phyloP scores from a whole-genome alignment of 2,113 vertebrate species.

The Corythaixoides concolor region DNA sequence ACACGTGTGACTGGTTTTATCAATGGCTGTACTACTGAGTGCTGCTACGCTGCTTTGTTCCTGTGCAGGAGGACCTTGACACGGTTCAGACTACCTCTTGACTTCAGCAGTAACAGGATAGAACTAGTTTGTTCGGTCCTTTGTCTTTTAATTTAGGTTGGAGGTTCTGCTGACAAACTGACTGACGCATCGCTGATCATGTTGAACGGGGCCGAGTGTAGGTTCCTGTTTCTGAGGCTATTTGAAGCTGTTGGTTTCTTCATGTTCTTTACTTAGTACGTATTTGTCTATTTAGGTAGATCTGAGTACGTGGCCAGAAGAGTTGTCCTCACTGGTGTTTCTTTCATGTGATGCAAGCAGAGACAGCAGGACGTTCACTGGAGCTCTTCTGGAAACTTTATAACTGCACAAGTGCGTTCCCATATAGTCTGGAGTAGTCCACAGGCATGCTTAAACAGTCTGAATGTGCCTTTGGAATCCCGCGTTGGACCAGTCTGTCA shows the following conservation, averaged over 20 bases:
- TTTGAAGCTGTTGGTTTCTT: neutral
- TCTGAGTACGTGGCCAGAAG: neutral
- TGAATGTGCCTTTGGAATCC: neutral
- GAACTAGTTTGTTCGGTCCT: neutral
- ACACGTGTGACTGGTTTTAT: neutral
- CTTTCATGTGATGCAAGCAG: neutral
- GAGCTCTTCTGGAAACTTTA: neutral
- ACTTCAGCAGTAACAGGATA: neutral
- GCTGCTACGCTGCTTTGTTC: neutral
- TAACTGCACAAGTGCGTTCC: neutral
- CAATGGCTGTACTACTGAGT: neutral
- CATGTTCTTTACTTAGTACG: neutral
- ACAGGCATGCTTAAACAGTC: neutral
- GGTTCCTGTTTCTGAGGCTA: neutral
- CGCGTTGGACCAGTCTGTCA: neutral
- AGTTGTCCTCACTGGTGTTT: neutral
- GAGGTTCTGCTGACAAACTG: neutral
- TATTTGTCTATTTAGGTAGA: neutral
- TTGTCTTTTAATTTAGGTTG: neutral
- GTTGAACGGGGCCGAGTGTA: neutral
- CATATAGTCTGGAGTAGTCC: neutral
- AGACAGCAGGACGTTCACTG: neutral
- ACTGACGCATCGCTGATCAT: neutral
- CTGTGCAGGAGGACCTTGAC: neutral
- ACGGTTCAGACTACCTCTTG: neutral